Evolutionary conservation across 2,113 vertebrate species (phyloP).

Genomic region (Perca fluviatilis): DNA sequence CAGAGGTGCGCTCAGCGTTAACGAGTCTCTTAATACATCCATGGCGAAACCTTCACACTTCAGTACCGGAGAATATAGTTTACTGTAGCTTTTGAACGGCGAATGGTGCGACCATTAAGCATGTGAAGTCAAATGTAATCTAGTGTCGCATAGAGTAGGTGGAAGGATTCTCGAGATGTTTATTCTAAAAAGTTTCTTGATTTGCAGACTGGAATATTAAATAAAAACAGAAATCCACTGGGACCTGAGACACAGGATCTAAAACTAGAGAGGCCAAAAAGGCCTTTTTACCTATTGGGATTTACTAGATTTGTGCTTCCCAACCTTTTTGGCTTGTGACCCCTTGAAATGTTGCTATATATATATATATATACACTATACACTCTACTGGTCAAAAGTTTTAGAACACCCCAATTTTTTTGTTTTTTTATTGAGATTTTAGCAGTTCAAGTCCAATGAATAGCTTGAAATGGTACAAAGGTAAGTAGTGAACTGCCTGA

Average conservation of each 20-base stretch:
- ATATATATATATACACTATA: no score
- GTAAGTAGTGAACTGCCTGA: no score
- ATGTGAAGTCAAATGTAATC: neutral
- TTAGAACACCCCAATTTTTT: no score
- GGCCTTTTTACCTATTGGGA: neutral
- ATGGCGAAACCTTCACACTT: neutral
- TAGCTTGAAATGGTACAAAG: no score
- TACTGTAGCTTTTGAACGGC: neutral
- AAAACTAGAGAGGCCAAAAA: neutral
- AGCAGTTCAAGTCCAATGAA: no score
- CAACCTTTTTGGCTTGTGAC: neutral
- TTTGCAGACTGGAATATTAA: neutral
- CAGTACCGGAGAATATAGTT: neutral
- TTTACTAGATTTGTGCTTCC: neutral
- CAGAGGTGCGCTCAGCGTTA: slow-evolving; percentile 8
- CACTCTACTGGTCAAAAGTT: no score
- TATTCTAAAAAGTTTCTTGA: neutral
- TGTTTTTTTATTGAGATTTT: no score
- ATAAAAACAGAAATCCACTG: neutral
- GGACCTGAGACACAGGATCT: neutral
- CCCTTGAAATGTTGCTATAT: neutral
- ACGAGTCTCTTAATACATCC: neutral
- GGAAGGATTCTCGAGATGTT: neutral
- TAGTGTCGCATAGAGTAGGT: neutral
- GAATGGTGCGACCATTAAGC: neutral